These are phyloP conservation scores for Centrocercus urophasianus DNA, from an alignment of 2,113 vertebrate species.

Conservation along the genomic window DNA sequence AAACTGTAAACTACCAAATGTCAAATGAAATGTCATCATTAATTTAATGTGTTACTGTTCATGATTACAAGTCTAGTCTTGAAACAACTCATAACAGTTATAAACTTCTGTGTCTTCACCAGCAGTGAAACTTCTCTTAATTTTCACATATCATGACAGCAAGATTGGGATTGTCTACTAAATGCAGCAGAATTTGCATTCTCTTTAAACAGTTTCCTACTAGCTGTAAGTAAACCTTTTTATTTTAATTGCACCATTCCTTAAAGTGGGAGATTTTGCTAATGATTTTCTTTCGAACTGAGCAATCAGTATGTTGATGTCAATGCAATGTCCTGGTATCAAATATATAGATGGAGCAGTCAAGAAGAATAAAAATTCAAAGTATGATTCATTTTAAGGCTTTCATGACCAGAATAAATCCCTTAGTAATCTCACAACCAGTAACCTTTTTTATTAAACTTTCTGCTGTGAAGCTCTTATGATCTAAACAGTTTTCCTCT, in stretches of 20 bases:
- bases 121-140: not conserved
- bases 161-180: not conserved
- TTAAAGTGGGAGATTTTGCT: not conserved
- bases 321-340: not conserved
- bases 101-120: not conserved
- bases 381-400: not conserved
- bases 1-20: slow-evolving; percentile 45
- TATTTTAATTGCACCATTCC: not conserved
- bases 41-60: slow-evolving; percentile 43
- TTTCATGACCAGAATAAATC: slow-evolving; percentile 3
- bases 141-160: not conserved
- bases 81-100: slow-evolving; percentile 27
- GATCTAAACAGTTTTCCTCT: not conserved
- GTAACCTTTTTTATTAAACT: not conserved
- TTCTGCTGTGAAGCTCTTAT: not conserved
- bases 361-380: not conserved
- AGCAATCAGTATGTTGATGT: not conserved
- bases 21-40: slow-evolving; percentile 65
- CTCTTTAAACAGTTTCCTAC: not conserved
- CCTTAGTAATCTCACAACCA: not conserved
- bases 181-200: not conserved
- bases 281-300: not conserved
- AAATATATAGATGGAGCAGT: not conserved
- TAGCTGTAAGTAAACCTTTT: not conserved
- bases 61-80: slow-evolving; percentile 26